Conservation (phyloP, 2,797 vertebrate genomes). For the Micrastur ruficollis region DNA sequence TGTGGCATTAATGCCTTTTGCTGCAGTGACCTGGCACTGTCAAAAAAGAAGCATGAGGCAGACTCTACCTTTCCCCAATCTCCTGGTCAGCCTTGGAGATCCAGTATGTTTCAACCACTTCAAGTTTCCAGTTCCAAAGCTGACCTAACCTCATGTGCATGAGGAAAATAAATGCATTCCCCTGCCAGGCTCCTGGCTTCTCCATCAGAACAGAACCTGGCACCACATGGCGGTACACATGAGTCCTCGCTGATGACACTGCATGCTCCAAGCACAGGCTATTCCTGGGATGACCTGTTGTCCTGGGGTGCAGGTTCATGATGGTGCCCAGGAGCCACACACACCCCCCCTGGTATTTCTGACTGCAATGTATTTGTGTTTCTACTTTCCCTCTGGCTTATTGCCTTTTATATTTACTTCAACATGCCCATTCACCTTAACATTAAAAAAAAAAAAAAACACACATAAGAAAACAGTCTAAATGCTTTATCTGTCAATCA, state of each 20-base stretch:
- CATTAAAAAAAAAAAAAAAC: background rate
- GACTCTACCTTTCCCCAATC: background rate
- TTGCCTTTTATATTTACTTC: conserved; percentile 47
- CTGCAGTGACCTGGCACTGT: background rate
- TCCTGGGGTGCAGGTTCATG: conserved; percentile 34
- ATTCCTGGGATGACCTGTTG: conserved; percentile 44
- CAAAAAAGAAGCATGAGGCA: background rate
- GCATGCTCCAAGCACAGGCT: background rate
- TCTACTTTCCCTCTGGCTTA: conserved; percentile 37
- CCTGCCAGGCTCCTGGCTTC: background rate
- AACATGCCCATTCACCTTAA: conserved; percentile 24
- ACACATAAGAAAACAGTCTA: background rate
- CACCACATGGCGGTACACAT: fast-evolving
- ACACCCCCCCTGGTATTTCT: conserved; percentile 12
- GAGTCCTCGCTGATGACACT: fast-evolving
- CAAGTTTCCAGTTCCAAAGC: background rate
- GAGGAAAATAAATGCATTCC: background rate
- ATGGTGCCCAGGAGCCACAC: background rate
- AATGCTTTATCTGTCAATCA: background rate
- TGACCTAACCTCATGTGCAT: background rate
- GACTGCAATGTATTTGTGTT: conserved; percentile 21
- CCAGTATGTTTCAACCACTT: background rate
- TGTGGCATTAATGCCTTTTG: background rate
- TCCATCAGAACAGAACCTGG: conserved; percentile 18
- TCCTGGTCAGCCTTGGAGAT: background rate